phyloP scores from a whole-genome alignment of 2,888 invertebrate species.

The Megalurothrips usitatus region DNA sequence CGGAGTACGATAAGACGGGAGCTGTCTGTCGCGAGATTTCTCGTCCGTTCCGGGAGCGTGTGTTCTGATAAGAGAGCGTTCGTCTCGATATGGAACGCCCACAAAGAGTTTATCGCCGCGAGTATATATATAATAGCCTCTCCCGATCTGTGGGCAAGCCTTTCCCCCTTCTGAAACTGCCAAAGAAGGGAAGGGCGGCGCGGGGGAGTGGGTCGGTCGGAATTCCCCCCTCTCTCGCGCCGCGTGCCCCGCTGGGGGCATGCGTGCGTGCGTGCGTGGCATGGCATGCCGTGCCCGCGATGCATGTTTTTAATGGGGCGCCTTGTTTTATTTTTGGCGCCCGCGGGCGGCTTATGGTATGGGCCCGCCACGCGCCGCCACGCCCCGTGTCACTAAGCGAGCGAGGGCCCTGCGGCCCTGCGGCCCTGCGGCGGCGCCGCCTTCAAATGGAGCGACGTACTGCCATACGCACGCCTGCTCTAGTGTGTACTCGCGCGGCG shows the following conservation, averaged over 20 bases:
- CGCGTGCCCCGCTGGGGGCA: background rate
- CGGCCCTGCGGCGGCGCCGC: too few species aligned
- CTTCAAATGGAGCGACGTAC: background rate
- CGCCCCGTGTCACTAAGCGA: background rate
- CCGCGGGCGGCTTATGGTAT: background rate
- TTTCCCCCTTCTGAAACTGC: too few species aligned
- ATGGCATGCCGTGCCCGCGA: background rate
- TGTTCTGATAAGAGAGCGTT: too few species aligned
- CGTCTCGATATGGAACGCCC: too few species aligned
- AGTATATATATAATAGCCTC: too few species aligned
- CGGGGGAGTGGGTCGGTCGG: background rate
- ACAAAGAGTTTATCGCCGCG: too few species aligned
- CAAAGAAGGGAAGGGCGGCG: background rate
- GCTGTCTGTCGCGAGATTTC: too few species aligned
- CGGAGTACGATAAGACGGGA: background rate
- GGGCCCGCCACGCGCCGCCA: background rate
- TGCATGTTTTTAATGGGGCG: constrained; percentile 1
- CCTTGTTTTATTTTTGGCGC: constrained; percentile 5
- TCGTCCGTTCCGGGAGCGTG: too few species aligned
- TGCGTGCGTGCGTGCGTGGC: background rate
- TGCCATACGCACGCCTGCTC: background rate
- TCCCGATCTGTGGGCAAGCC: too few species aligned
- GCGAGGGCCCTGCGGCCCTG: background rate
- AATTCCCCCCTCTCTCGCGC: background rate
- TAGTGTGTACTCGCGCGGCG: background rate